These are phyloP conservation scores for Rosalia funebris DNA, from an alignment of 2,888 invertebrate species.

Conservation along the genomic window DNA sequence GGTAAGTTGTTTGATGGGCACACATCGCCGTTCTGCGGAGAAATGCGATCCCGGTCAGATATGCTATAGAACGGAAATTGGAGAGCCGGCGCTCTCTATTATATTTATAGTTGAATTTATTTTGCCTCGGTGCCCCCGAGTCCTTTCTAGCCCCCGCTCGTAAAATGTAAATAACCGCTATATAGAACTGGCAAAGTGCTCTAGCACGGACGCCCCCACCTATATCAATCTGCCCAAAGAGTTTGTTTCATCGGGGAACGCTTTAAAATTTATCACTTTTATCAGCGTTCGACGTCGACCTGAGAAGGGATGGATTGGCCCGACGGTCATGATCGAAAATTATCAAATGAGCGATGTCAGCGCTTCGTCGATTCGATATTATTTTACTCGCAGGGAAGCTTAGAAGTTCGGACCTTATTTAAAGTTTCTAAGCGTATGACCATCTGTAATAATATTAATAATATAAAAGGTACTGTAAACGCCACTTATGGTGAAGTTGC, in stretches of 20 bases:
- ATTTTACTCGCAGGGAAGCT: too few relatives aligned
- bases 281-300: neutral
- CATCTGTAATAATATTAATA: too few relatives aligned
- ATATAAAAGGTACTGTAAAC: too few relatives aligned
- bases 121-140: slow-evolving; percentile 34
- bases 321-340: too few relatives aligned
- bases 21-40: slow-evolving; percentile 47
- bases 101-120: slow-evolving; percentile 51
- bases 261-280: too few relatives aligned
- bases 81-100: slow-evolving; percentile 47
- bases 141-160: slow-evolving; percentile 41
- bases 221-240: slow-evolving; percentile 42
- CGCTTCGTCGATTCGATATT: too few relatives aligned
- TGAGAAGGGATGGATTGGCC: too few relatives aligned
- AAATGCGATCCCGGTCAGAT: slow-evolving; percentile 49
- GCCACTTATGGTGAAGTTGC: too few relatives aligned
- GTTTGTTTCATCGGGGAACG: slow-evolving; percentile 37
- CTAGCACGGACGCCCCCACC: slow-evolving; percentile 31
- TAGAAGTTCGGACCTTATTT: too few relatives aligned
- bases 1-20: slow-evolving; percentile 51
- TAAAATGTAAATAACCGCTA: slow-evolving; percentile 49
- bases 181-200: slow-evolving; percentile 39
- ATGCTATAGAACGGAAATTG: slow-evolving; percentile 52
- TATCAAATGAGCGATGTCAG: too few relatives aligned
- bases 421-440: too few relatives aligned